These are phyloP conservation scores for Nemotelus nigrinus DNA, from an alignment of 2,888 invertebrate genomes.

Conservation along the genomic window DNA sequence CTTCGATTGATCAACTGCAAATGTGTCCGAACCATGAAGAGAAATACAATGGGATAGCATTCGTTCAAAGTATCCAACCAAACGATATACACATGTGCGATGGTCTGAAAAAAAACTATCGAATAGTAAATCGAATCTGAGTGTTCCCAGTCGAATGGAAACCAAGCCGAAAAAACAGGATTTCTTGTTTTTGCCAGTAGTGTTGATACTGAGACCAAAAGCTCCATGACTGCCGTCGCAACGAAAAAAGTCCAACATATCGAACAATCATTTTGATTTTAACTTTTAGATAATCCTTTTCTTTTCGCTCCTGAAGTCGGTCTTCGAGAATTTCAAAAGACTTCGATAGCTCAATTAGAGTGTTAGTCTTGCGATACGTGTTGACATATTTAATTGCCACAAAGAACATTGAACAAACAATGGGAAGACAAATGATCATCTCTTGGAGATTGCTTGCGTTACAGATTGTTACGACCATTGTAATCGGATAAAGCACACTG, in stretches of 20 bases:
- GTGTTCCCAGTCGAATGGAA: conserved; percentile 33
- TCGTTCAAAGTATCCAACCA: conserved; percentile 37
- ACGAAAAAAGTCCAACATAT: not conserved
- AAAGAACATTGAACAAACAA: too few relatives aligned
- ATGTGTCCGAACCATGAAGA: conserved; percentile 42
- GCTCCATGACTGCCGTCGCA: conserved; percentile 7
- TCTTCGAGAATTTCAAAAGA: not conserved
- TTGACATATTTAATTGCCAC: too few relatives aligned
- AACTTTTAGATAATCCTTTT: not conserved
- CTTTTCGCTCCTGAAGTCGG: not conserved
- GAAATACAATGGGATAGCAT: conserved; percentile 21
- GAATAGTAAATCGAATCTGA: not conserved
- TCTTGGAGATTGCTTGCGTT: too few relatives aligned
- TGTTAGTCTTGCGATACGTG: not conserved
- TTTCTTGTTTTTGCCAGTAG: not conserved
- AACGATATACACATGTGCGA: not conserved
- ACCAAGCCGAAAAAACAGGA: conserved; percentile 9
- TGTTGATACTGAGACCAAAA: not conserved
- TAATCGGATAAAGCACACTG: too few relatives aligned
- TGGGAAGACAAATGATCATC: too few relatives aligned
- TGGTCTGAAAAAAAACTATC: not conserved
- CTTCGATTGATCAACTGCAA: conserved; percentile 13
- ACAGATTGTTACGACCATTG: too few relatives aligned
- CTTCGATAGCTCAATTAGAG: not conserved
- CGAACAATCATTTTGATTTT: not conserved